Evolutionary conservation across 2,888 invertebrate species (phyloP).

Genomic region (Hyposoter didymator): DNA sequence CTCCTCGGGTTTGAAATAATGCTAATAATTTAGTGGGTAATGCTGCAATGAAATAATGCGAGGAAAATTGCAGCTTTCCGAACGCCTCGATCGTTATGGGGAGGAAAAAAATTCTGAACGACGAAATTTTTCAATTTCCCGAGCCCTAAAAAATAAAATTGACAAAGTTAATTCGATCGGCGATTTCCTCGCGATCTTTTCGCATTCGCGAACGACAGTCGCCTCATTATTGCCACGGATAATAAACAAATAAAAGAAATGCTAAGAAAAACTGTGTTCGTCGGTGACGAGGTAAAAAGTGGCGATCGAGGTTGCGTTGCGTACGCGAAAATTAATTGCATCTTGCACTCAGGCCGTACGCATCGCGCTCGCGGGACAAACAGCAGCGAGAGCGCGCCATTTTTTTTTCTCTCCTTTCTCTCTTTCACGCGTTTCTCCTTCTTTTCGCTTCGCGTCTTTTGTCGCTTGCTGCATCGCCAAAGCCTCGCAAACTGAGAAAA

Average conservation of each 20-base stretch:
- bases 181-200: not conserved
- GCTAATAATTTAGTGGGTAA: not conserved
- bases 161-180: not conserved
- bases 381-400: conserved; percentile 19
- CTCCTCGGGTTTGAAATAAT: not conserved
- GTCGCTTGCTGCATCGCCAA: conserved; percentile 36
- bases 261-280: not conserved
- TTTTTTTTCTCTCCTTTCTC: conserved; percentile 49
- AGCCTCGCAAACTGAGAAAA: conserved; percentile 19
- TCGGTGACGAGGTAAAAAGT: conserved; percentile 24
- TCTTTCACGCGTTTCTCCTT: conserved; percentile 17
- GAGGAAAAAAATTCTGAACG: not conserved
- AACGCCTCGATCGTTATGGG: not conserved
- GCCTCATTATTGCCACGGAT: conserved; percentile 30
- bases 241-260: not conserved
- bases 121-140: not conserved
- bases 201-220: conserved; percentile 13
- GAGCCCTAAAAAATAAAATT: not conserved
- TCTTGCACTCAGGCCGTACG: conserved; percentile 40
- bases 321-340: conserved; percentile 64
- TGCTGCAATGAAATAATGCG: not conserved
- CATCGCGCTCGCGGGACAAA: conserved; percentile 19
- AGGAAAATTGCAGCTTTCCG: not conserved
- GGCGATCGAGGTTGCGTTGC: conserved; percentile 19
- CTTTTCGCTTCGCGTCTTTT: conserved; percentile 22